Conservation (phyloP, 2,888 invertebrate species). For the Drosophila mercatorum region DNA sequence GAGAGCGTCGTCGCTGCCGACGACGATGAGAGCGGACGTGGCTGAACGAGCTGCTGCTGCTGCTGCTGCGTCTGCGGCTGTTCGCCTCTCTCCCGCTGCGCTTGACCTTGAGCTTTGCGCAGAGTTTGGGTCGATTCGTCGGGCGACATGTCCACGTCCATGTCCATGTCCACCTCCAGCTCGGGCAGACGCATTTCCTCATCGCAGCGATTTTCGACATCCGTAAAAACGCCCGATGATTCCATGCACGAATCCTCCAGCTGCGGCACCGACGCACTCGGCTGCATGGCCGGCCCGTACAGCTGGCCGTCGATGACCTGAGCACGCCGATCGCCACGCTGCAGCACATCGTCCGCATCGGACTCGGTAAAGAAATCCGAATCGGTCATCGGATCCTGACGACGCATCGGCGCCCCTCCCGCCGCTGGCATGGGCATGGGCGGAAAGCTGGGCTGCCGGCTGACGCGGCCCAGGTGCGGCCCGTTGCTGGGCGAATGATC, state of each 20-base stretch:
- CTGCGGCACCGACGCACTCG: conserved; percentile 86
- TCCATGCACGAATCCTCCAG: conserved; percentile 93
- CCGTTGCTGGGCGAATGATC: conserved; percentile 89
- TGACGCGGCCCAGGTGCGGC: conserved; percentile 77
- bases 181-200: conserved; percentile 84
- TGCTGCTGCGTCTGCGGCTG: conserved; percentile 31
- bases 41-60: conserved; percentile 65
- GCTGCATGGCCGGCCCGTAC: conserved; percentile 88
- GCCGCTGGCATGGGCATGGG: conserved; percentile 75
- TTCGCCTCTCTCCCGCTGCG: conserved; percentile 39
- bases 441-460: conserved; percentile 85
- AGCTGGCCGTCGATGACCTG: conserved; percentile 95
- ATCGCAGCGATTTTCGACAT: conserved; percentile 91
- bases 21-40: conserved; percentile 80
- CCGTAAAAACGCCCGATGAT: conserved; percentile 95
- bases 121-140: conserved; percentile 85
- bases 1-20: conserved; percentile 82
- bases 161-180: conserved; percentile 37
- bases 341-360: conserved; percentile 91
- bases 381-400: conserved; percentile 95
- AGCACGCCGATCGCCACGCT: conserved; percentile 90
- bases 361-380: conserved; percentile 96
- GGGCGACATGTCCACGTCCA: conserved; percentile 73
- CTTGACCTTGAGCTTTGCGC: conserved; percentile 80
- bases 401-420: conserved; percentile 86